Evolutionary conservation across 1,140 invertebrate genomes (phyloP).

Genomic region (Drosophila fuyamai): DNA sequence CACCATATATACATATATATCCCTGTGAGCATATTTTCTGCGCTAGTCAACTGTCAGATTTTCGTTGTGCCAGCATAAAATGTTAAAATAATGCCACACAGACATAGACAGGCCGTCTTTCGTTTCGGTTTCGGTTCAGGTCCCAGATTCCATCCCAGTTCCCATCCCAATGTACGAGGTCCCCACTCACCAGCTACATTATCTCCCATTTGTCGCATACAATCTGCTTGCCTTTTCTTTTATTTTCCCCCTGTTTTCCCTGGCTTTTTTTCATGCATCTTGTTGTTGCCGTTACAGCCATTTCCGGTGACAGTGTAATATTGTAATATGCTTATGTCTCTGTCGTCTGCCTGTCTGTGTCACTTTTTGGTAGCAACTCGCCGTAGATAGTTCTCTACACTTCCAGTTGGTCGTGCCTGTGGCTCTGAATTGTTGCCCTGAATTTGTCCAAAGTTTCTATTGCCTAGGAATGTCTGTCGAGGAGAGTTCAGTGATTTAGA

Average conservation of each 20-base stretch:
- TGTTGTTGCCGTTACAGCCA: conserved; percentile 55
- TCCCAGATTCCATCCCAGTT: conserved; percentile 12
- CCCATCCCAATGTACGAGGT: conserved; percentile 19
- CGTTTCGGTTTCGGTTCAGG: conserved; percentile 26
- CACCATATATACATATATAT: conserved; percentile 2
- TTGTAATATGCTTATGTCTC: conserved; percentile 83
- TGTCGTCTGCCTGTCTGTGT: conserved; percentile 56
- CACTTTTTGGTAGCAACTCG: conserved; percentile 38
- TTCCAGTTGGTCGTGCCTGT: conserved; percentile 9
- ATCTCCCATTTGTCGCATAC: conserved; percentile 83
- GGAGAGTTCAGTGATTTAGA: conserved; percentile 8
- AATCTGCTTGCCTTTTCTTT: conserved; percentile 70
- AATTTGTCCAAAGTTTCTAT: conserved; percentile 33
- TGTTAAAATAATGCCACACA: conserved; percentile 82
- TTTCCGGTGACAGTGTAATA: conserved; percentile 82
- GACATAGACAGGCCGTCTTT: conserved; percentile 66
- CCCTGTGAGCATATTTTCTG: conserved; percentile 70
- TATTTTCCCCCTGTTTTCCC: conserved; percentile 19
- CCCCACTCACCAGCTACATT: conserved; percentile 71
- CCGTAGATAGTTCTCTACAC: conserved; percentile 38
- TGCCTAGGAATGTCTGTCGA: conserved; percentile 4
- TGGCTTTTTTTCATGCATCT: conserved; percentile 3
- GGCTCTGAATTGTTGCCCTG: conserved; percentile 8
- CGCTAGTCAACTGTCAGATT: conserved; percentile 83
- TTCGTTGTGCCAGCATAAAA: conserved; percentile 82